Conservation (phyloP, 2,113 vertebrate species). For the Mormoops blainvillei region DNA sequence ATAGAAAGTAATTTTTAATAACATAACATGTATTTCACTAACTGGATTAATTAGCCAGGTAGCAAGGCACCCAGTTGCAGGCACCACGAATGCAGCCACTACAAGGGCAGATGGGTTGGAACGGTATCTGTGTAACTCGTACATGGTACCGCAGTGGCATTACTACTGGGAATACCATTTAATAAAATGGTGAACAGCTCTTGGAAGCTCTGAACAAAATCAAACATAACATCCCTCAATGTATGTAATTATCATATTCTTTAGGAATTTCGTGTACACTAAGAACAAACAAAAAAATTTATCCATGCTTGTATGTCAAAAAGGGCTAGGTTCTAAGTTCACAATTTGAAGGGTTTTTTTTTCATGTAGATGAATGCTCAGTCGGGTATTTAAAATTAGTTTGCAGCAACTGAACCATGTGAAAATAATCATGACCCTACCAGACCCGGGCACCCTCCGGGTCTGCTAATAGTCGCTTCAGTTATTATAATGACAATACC, state of each 20-base stretch:
- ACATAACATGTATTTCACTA: not conserved
- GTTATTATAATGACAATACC: not conserved
- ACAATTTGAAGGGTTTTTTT: not conserved
- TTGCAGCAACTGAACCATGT: not conserved
- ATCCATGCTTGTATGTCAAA: not conserved
- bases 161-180: not conserved
- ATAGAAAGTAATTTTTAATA: not conserved
- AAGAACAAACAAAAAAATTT: not conserved
- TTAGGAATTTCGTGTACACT: not conserved
- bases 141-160: rapidly evolving
- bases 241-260: not conserved
- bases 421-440: not conserved
- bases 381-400: not conserved
- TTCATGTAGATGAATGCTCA: not conserved
- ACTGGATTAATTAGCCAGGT: not conserved
- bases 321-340: not conserved
- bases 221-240: not conserved
- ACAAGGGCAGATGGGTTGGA: not conserved
- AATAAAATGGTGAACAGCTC: not conserved
- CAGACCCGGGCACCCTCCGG: not conserved
- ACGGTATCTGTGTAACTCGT: no score
- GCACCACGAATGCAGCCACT: rapidly evolving
- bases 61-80: not conserved
- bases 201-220: not conserved
- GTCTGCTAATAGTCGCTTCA: not conserved